phyloP scores from a whole-genome alignment of 2,888 invertebrate species.

The Coleophora deauratella region DNA sequence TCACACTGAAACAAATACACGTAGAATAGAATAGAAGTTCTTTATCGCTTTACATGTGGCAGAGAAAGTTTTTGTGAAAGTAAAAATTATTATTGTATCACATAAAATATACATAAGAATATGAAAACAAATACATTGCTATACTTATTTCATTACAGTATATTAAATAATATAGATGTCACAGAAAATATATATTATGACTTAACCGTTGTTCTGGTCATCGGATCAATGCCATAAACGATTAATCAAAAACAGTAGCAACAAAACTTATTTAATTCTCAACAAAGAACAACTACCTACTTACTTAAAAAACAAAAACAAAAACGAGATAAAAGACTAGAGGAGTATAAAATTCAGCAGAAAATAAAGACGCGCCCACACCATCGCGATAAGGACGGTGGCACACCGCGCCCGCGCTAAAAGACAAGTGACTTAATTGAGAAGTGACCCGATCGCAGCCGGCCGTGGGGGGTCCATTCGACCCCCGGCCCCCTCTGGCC shows the following conservation, averaged over 20 bases:
- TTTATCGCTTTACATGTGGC: too few species aligned
- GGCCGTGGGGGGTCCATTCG: constrained; percentile 52
- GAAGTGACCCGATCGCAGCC: constrained; percentile 31
- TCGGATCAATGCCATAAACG: too few species aligned
- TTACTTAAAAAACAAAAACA: constrained; percentile 2
- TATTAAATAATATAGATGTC: too few species aligned
- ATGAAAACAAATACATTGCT: too few species aligned
- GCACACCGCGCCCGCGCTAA: constrained; percentile 56
- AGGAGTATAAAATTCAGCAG: constrained; percentile 33
- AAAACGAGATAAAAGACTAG: background rate
- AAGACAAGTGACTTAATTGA: constrained; percentile 72
- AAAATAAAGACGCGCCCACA: constrained; percentile 50
- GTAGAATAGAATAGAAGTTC: too few species aligned
- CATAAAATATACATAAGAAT: too few species aligned
- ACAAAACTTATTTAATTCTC: background rate
- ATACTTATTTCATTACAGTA: too few species aligned
- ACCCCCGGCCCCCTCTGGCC: background rate
- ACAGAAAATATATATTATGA: background rate
- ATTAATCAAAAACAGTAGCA: background rate
- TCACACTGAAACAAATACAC: too few species aligned
- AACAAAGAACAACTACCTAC: too few species aligned
- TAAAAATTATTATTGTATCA: too few species aligned
- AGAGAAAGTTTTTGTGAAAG: too few species aligned
- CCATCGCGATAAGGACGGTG: constrained; percentile 55
- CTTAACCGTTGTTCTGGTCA: too few species aligned